Conservation (phyloP, 2,797 vertebrate genomes). For the Gymnoscopelus microlampas region DNA sequence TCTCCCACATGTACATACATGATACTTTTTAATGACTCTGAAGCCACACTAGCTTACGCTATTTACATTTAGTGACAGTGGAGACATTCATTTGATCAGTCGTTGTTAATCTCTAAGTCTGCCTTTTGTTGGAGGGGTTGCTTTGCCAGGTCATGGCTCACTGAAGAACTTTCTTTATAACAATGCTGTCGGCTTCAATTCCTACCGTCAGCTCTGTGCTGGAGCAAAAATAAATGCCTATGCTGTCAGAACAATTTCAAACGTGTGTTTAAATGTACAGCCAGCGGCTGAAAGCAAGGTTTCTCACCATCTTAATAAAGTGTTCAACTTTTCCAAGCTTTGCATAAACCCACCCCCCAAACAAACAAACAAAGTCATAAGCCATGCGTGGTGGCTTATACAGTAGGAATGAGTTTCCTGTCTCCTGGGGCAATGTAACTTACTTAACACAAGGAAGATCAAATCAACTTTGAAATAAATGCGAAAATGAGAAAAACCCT, state of each 20-base stretch:
- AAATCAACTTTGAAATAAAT: neutral
- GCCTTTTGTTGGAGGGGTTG: too few species aligned
- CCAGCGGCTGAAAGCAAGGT: neutral
- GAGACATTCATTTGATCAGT: too few species aligned
- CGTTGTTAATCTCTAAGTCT: too few species aligned
- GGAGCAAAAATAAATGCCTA: neutral
- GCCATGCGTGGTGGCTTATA: neutral
- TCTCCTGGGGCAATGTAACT: neutral
- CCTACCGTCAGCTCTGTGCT: neutral
- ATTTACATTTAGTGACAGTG: too few species aligned
- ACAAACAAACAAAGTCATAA: too few species aligned
- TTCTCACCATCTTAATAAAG: neutral
- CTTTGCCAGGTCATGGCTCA: too few species aligned
- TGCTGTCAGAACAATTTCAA: neutral
- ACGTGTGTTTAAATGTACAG: neutral
- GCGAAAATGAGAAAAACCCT: neutral
- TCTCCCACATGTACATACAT: too few species aligned
- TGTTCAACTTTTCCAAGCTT: neutral
- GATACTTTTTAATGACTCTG: too few species aligned
- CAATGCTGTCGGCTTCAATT: neutral
- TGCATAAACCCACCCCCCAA: neutral
- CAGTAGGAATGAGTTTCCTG: neutral
- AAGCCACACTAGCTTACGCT: too few species aligned
- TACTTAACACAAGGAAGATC: neutral
- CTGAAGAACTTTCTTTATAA: neutral